Conservation (phyloP, 2,797 vertebrate genomes). For the Acanthiza pusilla region DNA sequence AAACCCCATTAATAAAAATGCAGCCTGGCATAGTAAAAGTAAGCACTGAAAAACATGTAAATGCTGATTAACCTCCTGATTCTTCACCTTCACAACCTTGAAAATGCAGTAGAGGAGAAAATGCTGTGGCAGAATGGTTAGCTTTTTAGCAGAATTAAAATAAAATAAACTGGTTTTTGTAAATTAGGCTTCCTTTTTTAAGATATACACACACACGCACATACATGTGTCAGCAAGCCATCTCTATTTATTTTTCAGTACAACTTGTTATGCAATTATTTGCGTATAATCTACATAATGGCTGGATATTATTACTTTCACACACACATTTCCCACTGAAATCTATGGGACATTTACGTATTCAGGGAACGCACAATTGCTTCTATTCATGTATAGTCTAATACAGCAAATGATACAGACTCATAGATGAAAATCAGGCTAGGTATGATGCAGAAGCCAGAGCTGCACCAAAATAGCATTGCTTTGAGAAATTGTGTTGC, state of each 20-base stretch:
- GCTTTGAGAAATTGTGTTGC: not conserved
- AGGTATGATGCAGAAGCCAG: not conserved
- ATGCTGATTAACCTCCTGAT: slow-evolving; percentile 16
- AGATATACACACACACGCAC: not conserved
- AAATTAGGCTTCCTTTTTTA: slow-evolving; percentile 43
- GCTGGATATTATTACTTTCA: slow-evolving; percentile 21
- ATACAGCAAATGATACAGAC: slow-evolving; percentile 28
- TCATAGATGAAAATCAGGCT: slow-evolving; percentile 38
- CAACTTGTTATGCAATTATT: slow-evolving; percentile 60
- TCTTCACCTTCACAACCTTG: slow-evolving; percentile 20
- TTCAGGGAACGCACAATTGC: not conserved
- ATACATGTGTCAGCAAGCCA: slow-evolving; percentile 1
- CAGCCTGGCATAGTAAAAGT: not conserved
- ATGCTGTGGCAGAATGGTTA: not conserved
- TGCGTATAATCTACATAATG: slow-evolving; percentile 22
- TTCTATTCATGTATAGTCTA: slow-evolving; percentile 44
- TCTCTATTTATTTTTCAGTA: slow-evolving; percentile 56
- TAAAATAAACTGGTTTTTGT: slow-evolving; percentile 46
- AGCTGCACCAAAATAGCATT: slow-evolving; percentile 6
- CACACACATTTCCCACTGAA: not conserved
- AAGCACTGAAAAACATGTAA: slow-evolving; percentile 1
- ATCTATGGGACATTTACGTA: not conserved
- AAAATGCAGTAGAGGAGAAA: slow-evolving; percentile 36
- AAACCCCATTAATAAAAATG: not conserved
- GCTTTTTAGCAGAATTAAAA: slow-evolving; percentile 39